A percentile compares a stretch with the other conserved stretches of the same genome.
Conservation (phyloP, 2,797 vertebrate species). For the Oophaga sylvatica region DNA sequence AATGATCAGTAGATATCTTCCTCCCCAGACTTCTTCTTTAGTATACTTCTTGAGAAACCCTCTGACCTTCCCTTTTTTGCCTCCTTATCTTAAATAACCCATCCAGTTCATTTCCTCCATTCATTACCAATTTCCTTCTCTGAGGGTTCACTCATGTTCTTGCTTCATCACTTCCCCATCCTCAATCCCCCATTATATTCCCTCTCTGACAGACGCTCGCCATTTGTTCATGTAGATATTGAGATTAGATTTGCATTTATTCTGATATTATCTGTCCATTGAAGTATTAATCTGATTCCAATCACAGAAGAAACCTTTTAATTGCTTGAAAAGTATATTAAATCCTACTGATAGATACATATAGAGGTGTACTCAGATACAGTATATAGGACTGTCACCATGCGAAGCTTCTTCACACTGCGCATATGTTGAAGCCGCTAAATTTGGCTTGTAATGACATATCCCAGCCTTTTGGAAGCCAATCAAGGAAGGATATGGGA, state of each 20-base stretch:
- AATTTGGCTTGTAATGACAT: no score
- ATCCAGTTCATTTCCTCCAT: slow-evolving; percentile 21
- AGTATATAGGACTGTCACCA: no score
- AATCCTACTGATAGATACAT: no score
- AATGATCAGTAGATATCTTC: not conserved
- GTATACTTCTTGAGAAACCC: not conserved
- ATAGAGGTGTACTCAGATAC: no score
- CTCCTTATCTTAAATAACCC: slow-evolving; percentile 24
- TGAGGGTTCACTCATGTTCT: not conserved
- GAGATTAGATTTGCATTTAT: not conserved
- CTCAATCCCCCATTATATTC: not conserved
- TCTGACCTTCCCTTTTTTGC: not conserved
- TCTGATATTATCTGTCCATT: not conserved
- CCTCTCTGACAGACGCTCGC: not conserved
- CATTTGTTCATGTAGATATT: not conserved
- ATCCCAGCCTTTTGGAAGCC: no score
- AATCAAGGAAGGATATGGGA: no score
- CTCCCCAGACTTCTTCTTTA: not conserved
- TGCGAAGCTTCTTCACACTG: no score
- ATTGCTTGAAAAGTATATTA: no score
- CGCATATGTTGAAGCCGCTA: no score
- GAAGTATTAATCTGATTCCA: not conserved
- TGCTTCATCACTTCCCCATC: slow-evolving; percentile 23
- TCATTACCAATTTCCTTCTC: slow-evolving; percentile 13
- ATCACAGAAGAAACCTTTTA: not conserved